Conservation (phyloP, 2,113 vertebrate species). For the Passer domesticus region DNA sequence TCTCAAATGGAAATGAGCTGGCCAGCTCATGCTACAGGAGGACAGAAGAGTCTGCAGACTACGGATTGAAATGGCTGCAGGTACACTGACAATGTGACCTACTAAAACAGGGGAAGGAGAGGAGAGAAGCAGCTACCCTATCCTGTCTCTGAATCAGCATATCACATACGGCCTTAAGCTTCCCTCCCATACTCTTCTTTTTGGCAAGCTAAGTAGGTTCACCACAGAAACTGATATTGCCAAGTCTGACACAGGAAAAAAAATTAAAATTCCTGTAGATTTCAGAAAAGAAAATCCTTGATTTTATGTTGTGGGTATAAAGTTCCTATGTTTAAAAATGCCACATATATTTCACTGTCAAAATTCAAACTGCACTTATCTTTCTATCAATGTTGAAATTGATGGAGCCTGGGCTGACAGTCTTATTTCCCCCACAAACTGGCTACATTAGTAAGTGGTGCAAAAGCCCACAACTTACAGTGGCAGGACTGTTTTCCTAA, state of each 20-base stretch:
- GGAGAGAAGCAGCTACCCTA: background rate
- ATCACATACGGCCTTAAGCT: background rate
- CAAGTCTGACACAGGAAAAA: background rate
- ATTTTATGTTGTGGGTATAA: background rate
- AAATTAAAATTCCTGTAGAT: background rate
- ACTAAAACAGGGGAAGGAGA: background rate
- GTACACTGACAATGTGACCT: background rate
- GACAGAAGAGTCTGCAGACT: background rate
- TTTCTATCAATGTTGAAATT: background rate
- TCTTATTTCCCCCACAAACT: background rate
- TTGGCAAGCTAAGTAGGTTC: background rate
- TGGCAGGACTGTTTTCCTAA: accelerated
- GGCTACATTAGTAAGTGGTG: background rate
- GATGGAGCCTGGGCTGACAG: background rate
- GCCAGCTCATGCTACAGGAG: background rate
- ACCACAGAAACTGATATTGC: background rate
- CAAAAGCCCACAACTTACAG: background rate
- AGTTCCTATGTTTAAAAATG: background rate
- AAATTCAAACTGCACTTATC: background rate
- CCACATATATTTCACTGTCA: background rate
- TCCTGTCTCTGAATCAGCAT: background rate
- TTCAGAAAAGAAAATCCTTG: background rate
- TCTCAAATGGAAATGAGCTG: background rate
- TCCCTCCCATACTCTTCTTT: background rate
- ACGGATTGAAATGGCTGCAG: background rate